Base-by-base conservation (phyloP, 2,113 vertebrate species). In the Octodon degus region DNA sequence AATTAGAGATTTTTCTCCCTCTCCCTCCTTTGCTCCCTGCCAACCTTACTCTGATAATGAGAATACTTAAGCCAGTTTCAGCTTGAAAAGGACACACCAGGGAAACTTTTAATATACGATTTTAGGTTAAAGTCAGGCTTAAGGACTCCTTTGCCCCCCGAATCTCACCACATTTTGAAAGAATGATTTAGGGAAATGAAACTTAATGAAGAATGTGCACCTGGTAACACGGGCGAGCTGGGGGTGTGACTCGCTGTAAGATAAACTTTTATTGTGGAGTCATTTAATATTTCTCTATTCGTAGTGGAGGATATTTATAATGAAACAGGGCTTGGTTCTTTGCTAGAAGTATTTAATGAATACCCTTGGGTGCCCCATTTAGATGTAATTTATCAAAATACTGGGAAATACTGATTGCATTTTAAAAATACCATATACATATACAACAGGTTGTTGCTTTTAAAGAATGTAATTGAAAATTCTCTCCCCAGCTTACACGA, bases 231-330 rank as follows among this genome's bases (percentile, higher is more conserved):
- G 79, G 92, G 76, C 72, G 86, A 86, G 86, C 25, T 17, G 27
- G 2, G 13, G 92, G 58, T 22, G 94, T 50, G 86, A 86, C 0
- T 0, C 60, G 65, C 13, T 85, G 63, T 95, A 97, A 90, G 77
- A 95, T 96, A 93, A 97, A 94, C 40, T 96, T 98, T 89, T 94
- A 92, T 95, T 76, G 17, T 70, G n/a, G 91, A 88, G 20, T 74
- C 62, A 97, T 97, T 96, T 96, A 95, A 96, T 96, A 83, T 97
- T 97, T 96, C 95, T 55, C 96, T 97, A 20, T 81, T 97, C 97
- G 94, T 97, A 97, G 63, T 97, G n/a, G 95, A 97, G 96, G 93
- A 86, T 97, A 32, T 32, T 65, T 37, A 70, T 80, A 70, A 53
- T 80, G 43, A 58, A 74, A 76, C 20, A 86, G n/a, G 74, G 5